Base-by-base conservation (phyloP, 2,797 vertebrate species). In the Hylomyscus alleni region DNA sequence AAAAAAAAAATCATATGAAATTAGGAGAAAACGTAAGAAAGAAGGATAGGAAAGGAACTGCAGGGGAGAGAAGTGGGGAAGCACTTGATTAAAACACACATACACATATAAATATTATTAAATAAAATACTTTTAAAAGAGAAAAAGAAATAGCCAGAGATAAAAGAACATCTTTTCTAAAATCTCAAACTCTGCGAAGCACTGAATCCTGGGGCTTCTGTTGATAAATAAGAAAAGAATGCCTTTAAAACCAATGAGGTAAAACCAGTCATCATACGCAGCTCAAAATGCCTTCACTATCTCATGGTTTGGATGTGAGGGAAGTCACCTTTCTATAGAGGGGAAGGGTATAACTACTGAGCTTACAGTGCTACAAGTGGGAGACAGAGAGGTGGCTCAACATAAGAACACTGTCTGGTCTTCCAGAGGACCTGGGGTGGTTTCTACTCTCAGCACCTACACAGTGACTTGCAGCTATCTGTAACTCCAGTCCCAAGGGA, bases 161-260 rank as follows among this genome's bases (percentile, higher is more conserved):
- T 69, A 90, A 92, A 95, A 95, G 11, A 31, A 50, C 7, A 89
- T 52, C 76, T 94, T 47, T 93, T 69, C 37, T 44, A 8, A 84
- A 96, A 87, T 86, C 44, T 40, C 47, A 95, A 88, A 52, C 29
- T 93, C 78, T 75, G 62, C 85, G 83, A 97, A 95, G 94, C 72
- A 86, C 10, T 31, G 78, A 93, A 31, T 34, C 67, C 37, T 80
- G 29, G 56, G 58, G 52, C 56, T 91, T 90, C n/a, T 73, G 78
- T 4, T 56, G 22, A 10, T 73, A 88, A 89, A 92, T 29, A 22
- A 91, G 44, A 91, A 52, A 82, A 87, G 24, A 5, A 17, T 65
- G 29, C 54, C 60, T 58, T 81, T 78, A 92, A 91, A 90, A 81
- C 78, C 40, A 93, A 37, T 54, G n/a, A 20, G 75, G n/a, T 44